A percentile compares a stretch with the other conserved stretches of the same genome.
Conservation (phyloP, 2,888 invertebrate genomes). For the Eupithecia dodoneata region DNA sequence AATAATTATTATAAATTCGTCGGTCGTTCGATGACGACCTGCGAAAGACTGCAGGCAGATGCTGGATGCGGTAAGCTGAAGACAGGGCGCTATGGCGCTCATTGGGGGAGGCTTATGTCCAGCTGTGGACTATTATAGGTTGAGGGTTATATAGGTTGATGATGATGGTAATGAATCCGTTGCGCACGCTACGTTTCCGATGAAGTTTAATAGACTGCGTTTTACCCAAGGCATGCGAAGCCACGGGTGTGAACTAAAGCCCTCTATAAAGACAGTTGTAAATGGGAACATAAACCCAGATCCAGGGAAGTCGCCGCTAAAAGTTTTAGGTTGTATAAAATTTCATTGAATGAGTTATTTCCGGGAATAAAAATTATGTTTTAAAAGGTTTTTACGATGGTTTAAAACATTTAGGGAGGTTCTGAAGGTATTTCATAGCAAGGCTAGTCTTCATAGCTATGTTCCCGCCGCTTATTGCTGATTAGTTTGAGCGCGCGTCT, state of each 20-base stretch:
- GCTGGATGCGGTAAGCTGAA: too few species aligned
- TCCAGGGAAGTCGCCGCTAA: slow-evolving; percentile 9
- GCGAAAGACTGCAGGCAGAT: too few species aligned
- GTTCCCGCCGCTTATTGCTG: neutral
- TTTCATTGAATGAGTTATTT: slow-evolving; percentile 12
- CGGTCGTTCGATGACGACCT: too few species aligned
- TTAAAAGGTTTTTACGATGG: slow-evolving; percentile 6
- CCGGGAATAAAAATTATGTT: slow-evolving; percentile 8
- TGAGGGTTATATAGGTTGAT: too few species aligned
- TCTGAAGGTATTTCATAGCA: neutral
- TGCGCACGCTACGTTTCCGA: too few species aligned
- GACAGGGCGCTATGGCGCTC: too few species aligned
- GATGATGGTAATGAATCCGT: too few species aligned
- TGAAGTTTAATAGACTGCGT: too few species aligned
- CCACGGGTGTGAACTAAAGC: neutral
- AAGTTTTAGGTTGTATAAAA: slow-evolving; percentile 18
- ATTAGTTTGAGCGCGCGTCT: neutral
- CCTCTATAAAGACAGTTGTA: slow-evolving; percentile 8
- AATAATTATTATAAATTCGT: too few species aligned
- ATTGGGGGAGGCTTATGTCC: too few species aligned
- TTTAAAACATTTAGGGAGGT: slow-evolving; percentile 2
- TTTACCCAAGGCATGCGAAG: neutral
- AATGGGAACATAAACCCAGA: slow-evolving; percentile 19
- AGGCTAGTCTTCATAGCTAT: too few species aligned
- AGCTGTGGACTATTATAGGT: too few species aligned